phyloP scores from a whole-genome alignment of 2,113 vertebrate species.

The Charina bottae region DNA sequence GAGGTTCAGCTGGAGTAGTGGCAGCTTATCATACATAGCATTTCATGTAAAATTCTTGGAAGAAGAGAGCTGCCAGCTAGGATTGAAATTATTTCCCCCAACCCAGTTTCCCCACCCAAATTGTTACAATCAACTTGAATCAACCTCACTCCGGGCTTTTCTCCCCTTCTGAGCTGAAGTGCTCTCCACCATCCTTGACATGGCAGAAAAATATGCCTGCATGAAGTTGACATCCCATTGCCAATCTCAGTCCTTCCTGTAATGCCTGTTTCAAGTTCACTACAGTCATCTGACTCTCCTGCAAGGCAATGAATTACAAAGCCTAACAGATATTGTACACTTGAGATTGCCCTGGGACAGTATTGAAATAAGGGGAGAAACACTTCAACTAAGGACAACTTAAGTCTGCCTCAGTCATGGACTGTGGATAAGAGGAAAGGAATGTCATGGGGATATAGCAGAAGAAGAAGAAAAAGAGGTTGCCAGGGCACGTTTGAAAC shows the following conservation, averaged over 20 bases:
- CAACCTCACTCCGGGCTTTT: background rate
- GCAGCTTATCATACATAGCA: background rate
- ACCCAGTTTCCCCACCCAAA: background rate
- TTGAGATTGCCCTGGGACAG: background rate
- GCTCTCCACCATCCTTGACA: background rate
- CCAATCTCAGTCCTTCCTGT: background rate
- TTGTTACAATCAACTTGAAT: background rate
- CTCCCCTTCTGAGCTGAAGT: no score
- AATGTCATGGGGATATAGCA: background rate
- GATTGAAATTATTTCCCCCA: background rate
- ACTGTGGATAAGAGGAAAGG: background rate
- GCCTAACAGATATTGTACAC: background rate
- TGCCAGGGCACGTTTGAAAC: background rate
- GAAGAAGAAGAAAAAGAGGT: background rate
- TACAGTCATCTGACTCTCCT: background rate
- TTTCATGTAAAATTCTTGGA: background rate
- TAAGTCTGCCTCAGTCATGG: background rate
- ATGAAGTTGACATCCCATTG: background rate
- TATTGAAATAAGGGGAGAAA: background rate
- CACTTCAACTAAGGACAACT: background rate
- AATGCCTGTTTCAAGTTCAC: background rate
- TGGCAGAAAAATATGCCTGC: background rate
- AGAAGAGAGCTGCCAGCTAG: background rate
- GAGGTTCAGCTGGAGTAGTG: background rate
- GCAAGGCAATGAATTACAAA: background rate